These are phyloP conservation scores for Grus americana DNA, from an alignment of 2,113 vertebrate species.

Conservation along the genomic window DNA sequence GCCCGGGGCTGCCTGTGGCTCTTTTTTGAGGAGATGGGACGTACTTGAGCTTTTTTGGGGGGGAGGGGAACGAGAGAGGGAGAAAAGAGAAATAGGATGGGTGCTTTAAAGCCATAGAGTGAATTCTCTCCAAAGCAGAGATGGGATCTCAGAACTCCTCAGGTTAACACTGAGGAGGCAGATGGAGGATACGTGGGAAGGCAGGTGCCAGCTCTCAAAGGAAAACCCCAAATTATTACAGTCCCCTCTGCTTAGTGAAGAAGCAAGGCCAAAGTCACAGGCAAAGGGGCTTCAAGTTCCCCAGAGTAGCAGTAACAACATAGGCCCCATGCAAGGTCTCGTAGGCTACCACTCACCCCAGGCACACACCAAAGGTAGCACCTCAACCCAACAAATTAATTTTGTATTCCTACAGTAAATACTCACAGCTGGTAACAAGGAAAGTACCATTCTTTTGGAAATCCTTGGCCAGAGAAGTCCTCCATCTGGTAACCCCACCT, in stretches of 20 bases:
- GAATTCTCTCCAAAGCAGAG: background rate
- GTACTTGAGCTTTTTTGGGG: background rate
- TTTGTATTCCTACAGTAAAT: background rate
- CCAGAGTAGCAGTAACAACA: background rate
- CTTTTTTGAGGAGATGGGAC: accelerated
- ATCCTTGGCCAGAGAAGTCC: background rate
- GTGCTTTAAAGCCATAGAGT: accelerated
- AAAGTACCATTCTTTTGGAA: background rate
- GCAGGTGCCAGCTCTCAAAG: background rate
- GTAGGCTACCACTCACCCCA: accelerated
- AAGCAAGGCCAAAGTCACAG: background rate
- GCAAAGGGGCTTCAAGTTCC: too few relatives aligned
- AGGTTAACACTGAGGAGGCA: too few relatives aligned
- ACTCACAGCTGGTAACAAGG: background rate
- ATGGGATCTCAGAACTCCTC: background rate
- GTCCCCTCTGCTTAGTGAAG: background rate
- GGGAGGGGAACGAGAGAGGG: accelerated
- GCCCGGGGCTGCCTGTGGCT: accelerated
- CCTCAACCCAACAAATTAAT: too few relatives aligned
- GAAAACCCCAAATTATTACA: accelerated
- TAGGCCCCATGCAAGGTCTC: accelerated
- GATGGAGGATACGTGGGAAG: background rate
- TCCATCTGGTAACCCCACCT: background rate
- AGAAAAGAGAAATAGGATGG: background rate
- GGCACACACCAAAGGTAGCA: background rate